A percentile compares a stretch with the other conserved stretches of the same genome.
Evolutionary conservation across 2,888 invertebrate species (phyloP).

Genomic region (Doris montereyensis): DNA sequence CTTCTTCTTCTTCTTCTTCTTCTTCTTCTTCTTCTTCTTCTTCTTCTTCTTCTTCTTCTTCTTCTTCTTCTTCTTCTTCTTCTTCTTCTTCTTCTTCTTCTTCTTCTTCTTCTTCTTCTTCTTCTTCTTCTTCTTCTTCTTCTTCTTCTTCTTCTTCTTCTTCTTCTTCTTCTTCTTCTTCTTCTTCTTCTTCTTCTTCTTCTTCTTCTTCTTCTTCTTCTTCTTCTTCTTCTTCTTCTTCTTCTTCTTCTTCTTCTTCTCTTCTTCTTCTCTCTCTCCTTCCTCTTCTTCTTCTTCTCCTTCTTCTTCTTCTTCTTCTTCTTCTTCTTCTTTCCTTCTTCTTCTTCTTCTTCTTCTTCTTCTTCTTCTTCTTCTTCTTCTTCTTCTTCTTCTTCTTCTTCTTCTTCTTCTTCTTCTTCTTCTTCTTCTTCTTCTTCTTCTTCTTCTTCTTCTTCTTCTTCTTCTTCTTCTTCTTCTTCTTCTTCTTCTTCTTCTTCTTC

Average conservation of each 20-base stretch:
- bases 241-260: background rate
- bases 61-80: conserved; percentile 23
- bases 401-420: too few relatives aligned
- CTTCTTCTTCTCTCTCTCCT: background rate
- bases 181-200: background rate
- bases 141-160: conserved; percentile 5
- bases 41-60: conserved; percentile 15
- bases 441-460: too few relatives aligned
- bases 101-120: conserved; percentile 22
- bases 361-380: too few relatives aligned
- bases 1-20: background rate
- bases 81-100: conserved; percentile 16
- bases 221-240: background rate
- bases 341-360: too few relatives aligned
- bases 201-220: background rate
- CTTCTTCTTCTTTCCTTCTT: too few relatives aligned
- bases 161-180: background rate
- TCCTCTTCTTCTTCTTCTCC: too few relatives aligned
- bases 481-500: too few relatives aligned
- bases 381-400: too few relatives aligned
- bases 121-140: conserved; percentile 12
- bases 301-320: too few relatives aligned
- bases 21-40: conserved; percentile 20
- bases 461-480: too few relatives aligned
- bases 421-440: too few relatives aligned